Conservation (phyloP, 2,797 vertebrate genomes). For the Bucorvus abyssinicus region DNA sequence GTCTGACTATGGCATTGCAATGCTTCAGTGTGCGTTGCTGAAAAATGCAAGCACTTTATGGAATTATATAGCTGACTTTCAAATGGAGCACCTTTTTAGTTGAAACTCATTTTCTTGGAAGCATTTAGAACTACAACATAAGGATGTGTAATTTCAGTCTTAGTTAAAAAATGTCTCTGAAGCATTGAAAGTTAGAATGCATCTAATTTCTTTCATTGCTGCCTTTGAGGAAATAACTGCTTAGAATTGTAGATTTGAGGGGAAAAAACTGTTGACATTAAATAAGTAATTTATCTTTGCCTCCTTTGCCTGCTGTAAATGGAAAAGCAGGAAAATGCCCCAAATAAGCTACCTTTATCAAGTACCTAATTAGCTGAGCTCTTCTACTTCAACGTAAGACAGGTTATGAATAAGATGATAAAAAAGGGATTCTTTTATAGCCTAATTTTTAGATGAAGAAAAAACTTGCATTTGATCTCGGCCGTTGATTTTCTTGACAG, state of each 20-base stretch:
- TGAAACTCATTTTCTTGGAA: not conserved
- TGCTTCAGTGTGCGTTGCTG: not conserved
- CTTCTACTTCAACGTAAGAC: slow-evolving; percentile 51
- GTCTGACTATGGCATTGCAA: not conserved
- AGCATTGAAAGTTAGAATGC: not conserved
- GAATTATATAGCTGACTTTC: not conserved
- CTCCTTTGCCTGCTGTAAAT: slow-evolving; percentile 10
- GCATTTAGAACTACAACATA: not conserved
- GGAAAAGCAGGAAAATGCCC: slow-evolving; percentile 44
- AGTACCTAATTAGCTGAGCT: slow-evolving; percentile 61
- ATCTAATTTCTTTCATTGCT: not conserved
- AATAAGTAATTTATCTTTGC: slow-evolving; percentile 49
- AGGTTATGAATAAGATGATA: slow-evolving; percentile 60
- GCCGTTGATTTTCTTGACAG: slow-evolving; percentile 33
- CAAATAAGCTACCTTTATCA: slow-evolving; percentile 60
- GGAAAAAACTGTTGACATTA: not conserved
- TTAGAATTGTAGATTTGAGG: slow-evolving; percentile 55
- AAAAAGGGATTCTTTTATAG: slow-evolving; percentile 57
- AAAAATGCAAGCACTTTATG: not conserved
- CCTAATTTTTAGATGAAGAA: slow-evolving; percentile 45
- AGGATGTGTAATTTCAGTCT: not conserved
- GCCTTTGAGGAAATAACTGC: slow-evolving; percentile 27
- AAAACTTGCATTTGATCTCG: slow-evolving; percentile 43
- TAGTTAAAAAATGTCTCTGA: not conserved
- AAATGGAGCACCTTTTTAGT: not conserved